phyloP scores from a whole-genome alignment of 2,888 invertebrate species.

The Lottia scabra region DNA sequence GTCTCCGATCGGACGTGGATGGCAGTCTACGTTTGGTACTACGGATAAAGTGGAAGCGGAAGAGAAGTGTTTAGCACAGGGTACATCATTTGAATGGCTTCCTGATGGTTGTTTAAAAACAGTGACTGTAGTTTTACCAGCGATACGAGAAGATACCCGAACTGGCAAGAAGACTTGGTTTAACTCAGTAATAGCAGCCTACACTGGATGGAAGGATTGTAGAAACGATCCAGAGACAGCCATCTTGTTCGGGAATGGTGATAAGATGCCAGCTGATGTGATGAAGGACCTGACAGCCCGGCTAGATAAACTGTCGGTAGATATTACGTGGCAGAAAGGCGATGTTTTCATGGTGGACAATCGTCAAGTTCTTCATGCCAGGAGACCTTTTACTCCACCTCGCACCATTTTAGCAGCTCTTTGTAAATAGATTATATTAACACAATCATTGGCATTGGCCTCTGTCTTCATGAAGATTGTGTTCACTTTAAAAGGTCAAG shows the following conservation, averaged over 20 bases:
- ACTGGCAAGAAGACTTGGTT: conserved; percentile 54
- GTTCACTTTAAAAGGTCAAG: too few species aligned
- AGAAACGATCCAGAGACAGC: conserved; percentile 50
- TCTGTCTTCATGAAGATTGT: too few species aligned
- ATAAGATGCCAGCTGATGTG: conserved; percentile 41
- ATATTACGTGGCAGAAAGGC: conserved; percentile 46
- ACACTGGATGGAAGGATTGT: conserved; percentile 50
- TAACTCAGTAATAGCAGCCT: conserved; percentile 55
- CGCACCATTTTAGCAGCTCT: conserved; percentile 50
- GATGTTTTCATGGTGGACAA: conserved; percentile 57
- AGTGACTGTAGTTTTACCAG: conserved; percentile 43
- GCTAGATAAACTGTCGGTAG: conserved; percentile 44
- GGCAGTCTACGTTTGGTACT: conserved; percentile 54
- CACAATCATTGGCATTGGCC: neutral
- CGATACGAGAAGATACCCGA: conserved; percentile 39
- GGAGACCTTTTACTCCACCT: conserved; percentile 50
- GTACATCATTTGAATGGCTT: conserved; percentile 47
- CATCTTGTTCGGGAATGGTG: conserved; percentile 50
- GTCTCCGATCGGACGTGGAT: conserved; percentile 56
- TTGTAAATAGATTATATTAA: conserved; percentile 34
- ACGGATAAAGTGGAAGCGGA: conserved; percentile 41
- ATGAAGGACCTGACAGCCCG: conserved; percentile 41
- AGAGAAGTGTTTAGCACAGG: conserved; percentile 40
- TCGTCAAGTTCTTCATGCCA: conserved; percentile 46
- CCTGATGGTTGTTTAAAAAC: conserved; percentile 49